Conservation (phyloP, 1,140 invertebrate species). For the Listronotus oregonensis region DNA sequence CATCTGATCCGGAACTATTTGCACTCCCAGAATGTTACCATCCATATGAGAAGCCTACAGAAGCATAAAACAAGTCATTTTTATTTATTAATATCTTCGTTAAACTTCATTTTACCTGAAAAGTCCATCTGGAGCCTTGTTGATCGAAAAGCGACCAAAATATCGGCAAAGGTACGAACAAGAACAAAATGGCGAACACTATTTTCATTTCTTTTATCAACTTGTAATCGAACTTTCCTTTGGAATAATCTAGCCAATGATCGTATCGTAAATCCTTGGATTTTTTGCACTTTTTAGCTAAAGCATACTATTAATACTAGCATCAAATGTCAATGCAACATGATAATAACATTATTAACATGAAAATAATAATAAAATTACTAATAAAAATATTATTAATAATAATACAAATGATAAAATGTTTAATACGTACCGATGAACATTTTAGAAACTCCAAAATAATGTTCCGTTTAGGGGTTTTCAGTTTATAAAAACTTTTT, state of each 20-base stretch:
- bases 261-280: constrained; percentile 45
- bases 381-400: no score
- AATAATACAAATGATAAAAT: background rate
- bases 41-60: constrained; percentile 70
- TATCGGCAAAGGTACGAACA: constrained; percentile 71
- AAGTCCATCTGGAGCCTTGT: constrained; percentile 71
- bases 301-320: constrained; percentile 35
- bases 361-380: no score
- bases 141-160: constrained; percentile 73
- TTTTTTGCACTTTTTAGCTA: constrained; percentile 30
- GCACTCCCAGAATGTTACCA: constrained; percentile 59
- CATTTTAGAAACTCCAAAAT: constrained; percentile 69
- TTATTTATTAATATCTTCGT: no score
- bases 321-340: background rate
- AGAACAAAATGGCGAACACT: constrained; percentile 55
- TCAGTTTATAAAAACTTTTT: constrained; percentile 69
- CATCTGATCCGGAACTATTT: constrained; percentile 70
- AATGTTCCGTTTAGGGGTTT: constrained; percentile 71
- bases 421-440: constrained; percentile 63
- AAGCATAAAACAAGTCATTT: background rate
- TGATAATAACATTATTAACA: background rate
- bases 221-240: constrained; percentile 62
- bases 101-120: constrained; percentile 64
- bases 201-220: constrained; percentile 65
- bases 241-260: constrained; percentile 73